phyloP scores from a whole-genome alignment of 1,140 invertebrate species.

The Brevipalpus yothersi region DNA sequence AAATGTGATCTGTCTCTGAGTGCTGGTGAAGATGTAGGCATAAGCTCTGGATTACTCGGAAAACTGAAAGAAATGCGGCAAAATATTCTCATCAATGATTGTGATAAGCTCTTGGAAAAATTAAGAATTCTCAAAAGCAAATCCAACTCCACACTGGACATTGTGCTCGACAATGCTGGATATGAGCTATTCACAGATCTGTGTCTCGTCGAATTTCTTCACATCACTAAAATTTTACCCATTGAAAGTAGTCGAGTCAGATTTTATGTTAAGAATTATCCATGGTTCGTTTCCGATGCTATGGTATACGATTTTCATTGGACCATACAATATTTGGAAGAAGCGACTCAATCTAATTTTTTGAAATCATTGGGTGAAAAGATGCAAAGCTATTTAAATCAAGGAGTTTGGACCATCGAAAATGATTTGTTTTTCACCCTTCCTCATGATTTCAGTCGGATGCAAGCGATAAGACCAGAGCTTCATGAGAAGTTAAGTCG shows the following conservation, averaged over 20 bases:
- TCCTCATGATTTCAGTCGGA: conserved; percentile 49
- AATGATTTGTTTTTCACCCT: conserved; percentile 63
- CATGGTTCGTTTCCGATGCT: conserved; percentile 91
- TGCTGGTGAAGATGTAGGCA: conserved; percentile 31
- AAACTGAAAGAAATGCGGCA: conserved; percentile 33
- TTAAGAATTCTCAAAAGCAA: neutral
- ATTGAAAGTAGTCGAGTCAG: conserved; percentile 24
- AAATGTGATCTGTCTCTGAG: conserved; percentile 72
- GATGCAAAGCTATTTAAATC: conserved; percentile 29
- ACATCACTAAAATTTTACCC: conserved; percentile 33
- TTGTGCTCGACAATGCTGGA: conserved; percentile 77
- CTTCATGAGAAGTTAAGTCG: conserved; percentile 44
- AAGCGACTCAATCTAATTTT: conserved; percentile 4
- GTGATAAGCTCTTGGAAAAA: conserved; percentile 8
- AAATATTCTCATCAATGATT: conserved; percentile 42
- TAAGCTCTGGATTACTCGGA: conserved; percentile 31
- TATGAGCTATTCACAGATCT: conserved; percentile 80
- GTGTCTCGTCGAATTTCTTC: conserved; percentile 53
- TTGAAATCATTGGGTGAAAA: conserved; percentile 17
- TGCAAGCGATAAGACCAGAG: conserved; percentile 36
- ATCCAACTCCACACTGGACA: conserved; percentile 27
- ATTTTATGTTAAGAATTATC: conserved; percentile 67
- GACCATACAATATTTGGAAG: conserved; percentile 23
- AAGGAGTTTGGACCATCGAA: conserved; percentile 20
- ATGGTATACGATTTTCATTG: conserved; percentile 47